Percentiles rank a stretch among this genome's conserved stretches.
Conservation (phyloP, 2,888 invertebrate species). For the Cremastinae sp. region DNA sequence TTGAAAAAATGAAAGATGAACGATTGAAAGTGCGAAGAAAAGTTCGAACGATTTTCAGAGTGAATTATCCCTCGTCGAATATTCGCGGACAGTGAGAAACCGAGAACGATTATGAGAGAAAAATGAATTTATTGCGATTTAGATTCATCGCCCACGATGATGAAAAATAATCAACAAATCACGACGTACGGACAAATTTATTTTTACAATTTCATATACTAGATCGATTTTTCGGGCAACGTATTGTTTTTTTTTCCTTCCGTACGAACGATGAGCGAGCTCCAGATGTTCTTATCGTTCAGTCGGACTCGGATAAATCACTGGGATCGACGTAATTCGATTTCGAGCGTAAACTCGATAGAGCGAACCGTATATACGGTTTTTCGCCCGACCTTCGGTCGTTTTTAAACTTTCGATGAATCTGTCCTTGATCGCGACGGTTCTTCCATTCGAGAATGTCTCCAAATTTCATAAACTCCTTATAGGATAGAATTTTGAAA, state of each 20-base stretch:
- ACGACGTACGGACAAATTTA: conserved; percentile 65
- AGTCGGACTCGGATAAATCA: no score
- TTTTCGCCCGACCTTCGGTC: conserved; percentile 8
- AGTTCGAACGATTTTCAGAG: neutral
- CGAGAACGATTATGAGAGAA: no score
- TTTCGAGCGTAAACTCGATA: no score
- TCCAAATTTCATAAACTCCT: no score
- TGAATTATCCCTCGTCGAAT: conserved; percentile 5
- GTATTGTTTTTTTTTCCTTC: neutral
- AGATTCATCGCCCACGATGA: neutral
- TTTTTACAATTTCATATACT: conserved; percentile 74
- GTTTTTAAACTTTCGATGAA: no score
- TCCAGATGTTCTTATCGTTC: neutral
- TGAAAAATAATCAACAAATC: neutral
- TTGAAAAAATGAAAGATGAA: neutral
- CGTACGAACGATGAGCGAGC: neutral
- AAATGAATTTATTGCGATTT: conserved; percentile 21
- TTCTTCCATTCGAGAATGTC: no score
- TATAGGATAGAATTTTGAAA: no score
- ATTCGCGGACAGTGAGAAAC: conserved; percentile 41
- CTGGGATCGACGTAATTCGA: no score
- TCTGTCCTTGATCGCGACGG: no score
- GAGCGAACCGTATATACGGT: no score
- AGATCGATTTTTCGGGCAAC: neutral
- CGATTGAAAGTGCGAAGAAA: conserved; percentile 10